Evolutionary conservation across 2,888 invertebrate genomes (phyloP), one percentile per base, ranked within the genome.

Genomic region (Heterodera filipjevi): DNA sequence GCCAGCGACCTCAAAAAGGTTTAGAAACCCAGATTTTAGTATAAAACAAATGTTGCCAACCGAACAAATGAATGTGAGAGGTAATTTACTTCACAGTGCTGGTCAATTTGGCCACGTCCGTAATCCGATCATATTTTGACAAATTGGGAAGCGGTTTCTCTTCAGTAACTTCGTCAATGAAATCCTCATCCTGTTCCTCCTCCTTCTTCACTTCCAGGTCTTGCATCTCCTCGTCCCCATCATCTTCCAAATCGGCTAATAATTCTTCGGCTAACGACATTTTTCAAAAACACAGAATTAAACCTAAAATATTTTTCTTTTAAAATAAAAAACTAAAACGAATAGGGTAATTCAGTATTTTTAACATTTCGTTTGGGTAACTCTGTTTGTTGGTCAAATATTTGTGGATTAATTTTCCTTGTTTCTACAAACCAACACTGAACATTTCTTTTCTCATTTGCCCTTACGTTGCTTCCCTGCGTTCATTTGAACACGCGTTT

Each of bases 261-360:
- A 99, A 91, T 91, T 99, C 98, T 89, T 99, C 98, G 0, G 98
- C 98, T 84, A 99, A 91, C 89, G 99, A 99, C 99, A 99, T 99
- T 70, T 82, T 82, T 16, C 19, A n/a, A n/a, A n/a, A n/a, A n/a
- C n/a, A n/a, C n/a, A n/a, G n/a, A n/a, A n/a, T n/a, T n/a, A n/a
- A n/a, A n/a, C n/a, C n/a, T n/a, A n/a, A n/a, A n/a, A n/a, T n/a
- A n/a, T n/a, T n/a, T n/a, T n/a, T n/a, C n/a, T n/a, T n/a, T n/a
- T n/a, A n/a, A n/a, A n/a, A n/a, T n/a, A n/a, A n/a, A n/a, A n/a
- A n/a, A n/a, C n/a, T n/a, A n/a, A n/a, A n/a, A n/a, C n/a, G n/a
- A n/a, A n/a, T n/a, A n/a, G n/a, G n/a, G n/a, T n/a, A n/a, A n/a
- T n/a, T n/a, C n/a, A n/a, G n/a, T n/a, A n/a, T n/a, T n/a, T n/a